These are phyloP conservation scores for Characodon lateralis DNA, from an alignment of 2,797 vertebrate genomes.

Conservation along the genomic window DNA sequence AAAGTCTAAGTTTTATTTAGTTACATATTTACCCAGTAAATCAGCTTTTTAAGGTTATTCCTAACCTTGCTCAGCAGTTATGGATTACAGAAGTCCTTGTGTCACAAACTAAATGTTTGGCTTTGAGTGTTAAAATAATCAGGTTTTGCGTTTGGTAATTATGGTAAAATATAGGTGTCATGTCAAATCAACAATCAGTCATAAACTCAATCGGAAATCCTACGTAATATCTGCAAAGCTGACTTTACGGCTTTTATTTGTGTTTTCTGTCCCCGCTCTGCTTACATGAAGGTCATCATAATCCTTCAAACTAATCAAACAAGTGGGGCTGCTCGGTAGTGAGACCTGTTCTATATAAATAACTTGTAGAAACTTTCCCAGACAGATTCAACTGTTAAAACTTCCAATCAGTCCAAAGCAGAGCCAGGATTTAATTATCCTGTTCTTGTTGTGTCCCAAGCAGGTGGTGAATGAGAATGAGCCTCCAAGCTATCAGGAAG, in stretches of 20 bases:
- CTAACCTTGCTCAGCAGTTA: neutral
- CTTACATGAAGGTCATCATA: constrained; percentile 32
- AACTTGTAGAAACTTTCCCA: neutral
- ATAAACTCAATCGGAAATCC: neutral
- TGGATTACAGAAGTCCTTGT: neutral
- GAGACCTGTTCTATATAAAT: neutral
- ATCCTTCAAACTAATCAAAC: constrained; percentile 39
- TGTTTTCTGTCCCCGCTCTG: neutral
- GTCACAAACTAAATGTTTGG: neutral
- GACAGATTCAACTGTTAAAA: neutral
- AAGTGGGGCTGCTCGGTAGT: neutral
- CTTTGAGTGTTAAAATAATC: neutral
- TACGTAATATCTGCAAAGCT: neutral
- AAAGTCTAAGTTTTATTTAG: neutral
- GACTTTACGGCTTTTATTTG: neutral
- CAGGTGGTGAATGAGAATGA: constrained; percentile 84
- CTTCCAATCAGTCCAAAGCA: neutral
- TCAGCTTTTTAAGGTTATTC: neutral
- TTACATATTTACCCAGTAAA: neutral
- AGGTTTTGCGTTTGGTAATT: neutral
- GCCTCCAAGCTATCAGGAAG: constrained; percentile 92
- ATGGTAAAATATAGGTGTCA: neutral
- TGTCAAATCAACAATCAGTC: neutral
- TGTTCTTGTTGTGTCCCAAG: constrained; percentile 1
- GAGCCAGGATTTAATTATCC: neutral